Percentiles rank a stretch among this genome's conserved stretches.
Evolutionary conservation across 2,113 vertebrate species (phyloP).

Genomic region (Melanerpes aurifrons): DNA sequence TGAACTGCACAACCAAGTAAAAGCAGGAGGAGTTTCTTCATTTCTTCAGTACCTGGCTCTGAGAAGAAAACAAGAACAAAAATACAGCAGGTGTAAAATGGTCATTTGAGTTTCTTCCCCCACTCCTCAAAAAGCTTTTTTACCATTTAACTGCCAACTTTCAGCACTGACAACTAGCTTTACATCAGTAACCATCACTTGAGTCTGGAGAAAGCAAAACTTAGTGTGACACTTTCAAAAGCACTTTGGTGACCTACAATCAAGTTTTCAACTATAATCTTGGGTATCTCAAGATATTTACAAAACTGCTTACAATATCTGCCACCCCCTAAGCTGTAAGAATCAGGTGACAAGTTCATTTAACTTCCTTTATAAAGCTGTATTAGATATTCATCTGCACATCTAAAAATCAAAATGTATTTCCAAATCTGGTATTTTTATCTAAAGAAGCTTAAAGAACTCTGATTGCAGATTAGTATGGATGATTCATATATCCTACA

Average conservation of each 20-base stretch:
- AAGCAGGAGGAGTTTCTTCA: slow-evolving; percentile 92
- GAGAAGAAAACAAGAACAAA: slow-evolving; percentile 33
- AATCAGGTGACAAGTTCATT: neutral
- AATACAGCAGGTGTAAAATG: neutral
- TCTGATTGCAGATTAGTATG: neutral
- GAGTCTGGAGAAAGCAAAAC: neutral
- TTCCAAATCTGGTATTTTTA: slow-evolving; percentile 8
- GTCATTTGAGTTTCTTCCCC: neutral
- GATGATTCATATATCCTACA: neutral
- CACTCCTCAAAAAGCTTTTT: neutral
- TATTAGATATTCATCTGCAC: neutral
- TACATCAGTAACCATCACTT: neutral
- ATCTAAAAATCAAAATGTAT: neutral
- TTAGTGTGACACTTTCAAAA: neutral
- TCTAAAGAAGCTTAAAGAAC: slow-evolving; percentile 23
- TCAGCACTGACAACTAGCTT: neutral
- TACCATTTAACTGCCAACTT: neutral
- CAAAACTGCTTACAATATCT: neutral
- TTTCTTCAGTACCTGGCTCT: slow-evolving; percentile 94
- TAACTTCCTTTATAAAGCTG: neutral
- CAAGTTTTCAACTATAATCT: neutral
- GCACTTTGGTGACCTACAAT: neutral
- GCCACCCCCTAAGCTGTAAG: neutral
- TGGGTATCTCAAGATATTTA: neutral
- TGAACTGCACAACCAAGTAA: slow-evolving; percentile 97